Conservation (phyloP, 1,140 invertebrate genomes). For the Drosophila parabipectinata region DNA sequence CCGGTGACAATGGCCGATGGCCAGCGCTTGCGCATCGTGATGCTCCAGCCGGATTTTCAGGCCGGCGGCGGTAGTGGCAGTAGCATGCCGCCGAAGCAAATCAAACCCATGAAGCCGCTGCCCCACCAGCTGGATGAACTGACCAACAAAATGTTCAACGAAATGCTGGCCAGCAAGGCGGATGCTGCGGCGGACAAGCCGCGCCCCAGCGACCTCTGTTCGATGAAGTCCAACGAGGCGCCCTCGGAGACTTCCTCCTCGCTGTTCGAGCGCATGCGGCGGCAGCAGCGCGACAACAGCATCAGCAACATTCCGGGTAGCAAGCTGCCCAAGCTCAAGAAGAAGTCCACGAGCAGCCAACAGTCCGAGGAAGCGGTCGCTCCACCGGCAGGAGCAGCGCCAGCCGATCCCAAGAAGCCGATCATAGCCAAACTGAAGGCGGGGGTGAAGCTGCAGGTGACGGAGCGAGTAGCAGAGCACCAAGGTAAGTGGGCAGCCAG, state of each 20-base stretch:
- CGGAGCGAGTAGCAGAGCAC: slow-evolving; percentile 87
- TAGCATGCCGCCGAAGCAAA: slow-evolving; percentile 70
- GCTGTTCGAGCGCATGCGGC: slow-evolving; percentile 88
- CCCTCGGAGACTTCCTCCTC: slow-evolving; percentile 88
- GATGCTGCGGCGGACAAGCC: slow-evolving; percentile 76
- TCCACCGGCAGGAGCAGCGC: neutral
- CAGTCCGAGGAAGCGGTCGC: slow-evolving; percentile 62
- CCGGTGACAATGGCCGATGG: slow-evolving; percentile 86
- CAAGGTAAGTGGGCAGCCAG: slow-evolving; percentile 85
- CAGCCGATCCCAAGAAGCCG: slow-evolving; percentile 84
- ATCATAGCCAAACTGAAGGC: slow-evolving; percentile 89
- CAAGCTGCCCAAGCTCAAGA: slow-evolving; percentile 74
- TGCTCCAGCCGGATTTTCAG: slow-evolving; percentile 74
- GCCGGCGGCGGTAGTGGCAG: slow-evolving; percentile 64
- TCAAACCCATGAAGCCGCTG: slow-evolving; percentile 71
- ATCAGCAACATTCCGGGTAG: slow-evolving; percentile 66
- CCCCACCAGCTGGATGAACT: slow-evolving; percentile 89
- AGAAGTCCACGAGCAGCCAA: slow-evolving; percentile 75
- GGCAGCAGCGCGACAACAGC: slow-evolving; percentile 85
- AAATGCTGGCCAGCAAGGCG: slow-evolving; percentile 89
- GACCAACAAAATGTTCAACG: slow-evolving; percentile 93
- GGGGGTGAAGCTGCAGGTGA: slow-evolving; percentile 88
- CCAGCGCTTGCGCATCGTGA: slow-evolving; percentile 85
- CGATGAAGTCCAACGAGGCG: slow-evolving; percentile 88
- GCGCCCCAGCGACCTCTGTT: slow-evolving; percentile 61